A percentile compares a stretch with the other conserved stretches of the same genome.
phyloP scores from a whole-genome alignment of 30 jellyfish, hydroid and myxozoan genomes.

The Euphysa ruthae region DNA sequence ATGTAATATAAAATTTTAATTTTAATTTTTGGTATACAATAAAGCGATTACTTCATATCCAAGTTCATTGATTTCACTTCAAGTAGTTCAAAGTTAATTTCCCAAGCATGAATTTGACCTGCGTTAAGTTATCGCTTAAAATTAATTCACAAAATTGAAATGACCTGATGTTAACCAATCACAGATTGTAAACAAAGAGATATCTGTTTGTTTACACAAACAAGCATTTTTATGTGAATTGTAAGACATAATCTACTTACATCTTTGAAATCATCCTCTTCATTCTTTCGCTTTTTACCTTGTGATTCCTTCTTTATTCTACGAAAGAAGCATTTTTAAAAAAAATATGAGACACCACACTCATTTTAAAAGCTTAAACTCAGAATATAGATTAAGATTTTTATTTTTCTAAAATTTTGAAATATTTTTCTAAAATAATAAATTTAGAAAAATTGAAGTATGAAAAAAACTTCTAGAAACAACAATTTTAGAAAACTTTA shows the following conservation, averaged over 20 bases:
- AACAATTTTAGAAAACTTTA: too few species aligned
- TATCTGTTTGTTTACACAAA: background rate
- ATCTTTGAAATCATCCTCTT: conserved; percentile 55
- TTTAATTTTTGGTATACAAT: too few species aligned
- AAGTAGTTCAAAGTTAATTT: too few species aligned
- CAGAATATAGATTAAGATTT: background rate
- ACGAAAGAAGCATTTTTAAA: background rate
- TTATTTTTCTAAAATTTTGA: background rate
- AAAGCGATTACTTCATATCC: too few species aligned
- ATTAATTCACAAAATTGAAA: too few species aligned
- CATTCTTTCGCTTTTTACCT: conserved; percentile 13
- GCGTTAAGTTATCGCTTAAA: too few species aligned
- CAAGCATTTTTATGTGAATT: background rate
- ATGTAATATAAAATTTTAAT: too few species aligned
- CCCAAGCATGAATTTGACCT: too few species aligned
- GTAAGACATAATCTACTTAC: conserved; percentile 4
- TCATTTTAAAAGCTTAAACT: background rate
- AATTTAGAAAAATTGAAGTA: background rate
- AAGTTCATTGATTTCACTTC: too few species aligned
- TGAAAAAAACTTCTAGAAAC: too few species aligned
- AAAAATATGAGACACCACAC: background rate
- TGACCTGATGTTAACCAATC: background rate
- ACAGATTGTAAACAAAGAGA: background rate
- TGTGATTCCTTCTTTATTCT: background rate
- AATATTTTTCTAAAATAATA: background rate